These are phyloP conservation scores for Galeopterus variegatus DNA, from an alignment of 2,113 vertebrate species.

Conservation along the genomic window DNA sequence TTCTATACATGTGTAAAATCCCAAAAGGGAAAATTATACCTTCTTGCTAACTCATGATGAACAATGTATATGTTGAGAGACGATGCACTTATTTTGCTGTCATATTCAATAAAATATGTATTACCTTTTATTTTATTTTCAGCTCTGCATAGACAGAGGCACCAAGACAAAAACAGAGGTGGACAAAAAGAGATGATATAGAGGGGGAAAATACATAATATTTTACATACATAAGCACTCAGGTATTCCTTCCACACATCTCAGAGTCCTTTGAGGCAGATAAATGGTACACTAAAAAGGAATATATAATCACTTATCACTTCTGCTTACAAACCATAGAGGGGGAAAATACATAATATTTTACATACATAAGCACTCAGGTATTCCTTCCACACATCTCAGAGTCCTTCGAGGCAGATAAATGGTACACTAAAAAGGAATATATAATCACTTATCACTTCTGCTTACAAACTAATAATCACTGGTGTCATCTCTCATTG, in stretches of 20 bases:
- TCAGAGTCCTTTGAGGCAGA: neutral
- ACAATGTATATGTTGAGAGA: neutral
- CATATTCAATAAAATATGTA: neutral
- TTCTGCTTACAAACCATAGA: neutral
- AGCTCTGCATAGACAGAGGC: neutral
- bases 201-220: neutral
- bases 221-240: neutral
- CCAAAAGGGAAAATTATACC: neutral
- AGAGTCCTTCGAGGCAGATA: neutral
- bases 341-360: neutral
- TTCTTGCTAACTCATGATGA: neutral
- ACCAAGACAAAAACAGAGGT: neutral
- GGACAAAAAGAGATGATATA: neutral
- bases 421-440: neutral
- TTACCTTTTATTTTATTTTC: neutral
- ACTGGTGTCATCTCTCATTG: neutral
- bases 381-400: neutral
- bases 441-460: neutral
- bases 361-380: neutral
- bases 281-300: neutral
- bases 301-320: neutral
- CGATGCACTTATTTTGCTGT: constrained; percentile 16
- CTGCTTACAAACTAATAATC: neutral
- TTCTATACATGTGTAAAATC: constrained; percentile 14
- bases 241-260: neutral